Evolutionary conservation across 2,113 vertebrate species (phyloP).

Genomic region (Platysteira castanea): DNA sequence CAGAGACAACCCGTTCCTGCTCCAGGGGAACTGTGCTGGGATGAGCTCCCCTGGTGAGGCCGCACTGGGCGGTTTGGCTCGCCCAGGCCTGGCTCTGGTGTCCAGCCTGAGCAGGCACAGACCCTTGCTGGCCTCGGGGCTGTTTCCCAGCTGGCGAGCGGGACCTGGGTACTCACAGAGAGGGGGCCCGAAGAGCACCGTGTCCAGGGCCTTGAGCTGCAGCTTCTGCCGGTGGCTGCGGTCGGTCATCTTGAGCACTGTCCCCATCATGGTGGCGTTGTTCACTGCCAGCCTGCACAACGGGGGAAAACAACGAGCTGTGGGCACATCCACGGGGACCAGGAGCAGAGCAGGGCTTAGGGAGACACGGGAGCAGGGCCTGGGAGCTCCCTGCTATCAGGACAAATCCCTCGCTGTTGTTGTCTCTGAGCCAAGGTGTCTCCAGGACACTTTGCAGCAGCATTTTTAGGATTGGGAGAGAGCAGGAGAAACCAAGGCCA

Average conservation of each 20-base stretch:
- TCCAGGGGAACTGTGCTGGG: not conserved
- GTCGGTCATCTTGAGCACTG: slow-evolving; percentile 91
- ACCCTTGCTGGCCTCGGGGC: not conserved
- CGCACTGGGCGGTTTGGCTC: fast-evolving
- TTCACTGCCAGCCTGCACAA: slow-evolving; percentile 86
- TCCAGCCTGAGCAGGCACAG: fast-evolving
- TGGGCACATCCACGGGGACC: fast-evolving
- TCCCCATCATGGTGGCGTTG: slow-evolving; percentile 86
- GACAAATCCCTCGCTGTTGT: fast-evolving
- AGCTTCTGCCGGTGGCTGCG: slow-evolving; percentile 94
- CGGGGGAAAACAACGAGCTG: fast-evolving
- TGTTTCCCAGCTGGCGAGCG: fast-evolving
- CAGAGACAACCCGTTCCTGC: not conserved
- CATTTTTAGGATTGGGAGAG: fast-evolving
- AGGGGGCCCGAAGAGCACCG: slow-evolving; percentile 92
- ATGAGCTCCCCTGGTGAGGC: fast-evolving
- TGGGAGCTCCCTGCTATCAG: not conserved
- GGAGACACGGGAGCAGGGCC: not conserved
- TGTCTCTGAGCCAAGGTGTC: fast-evolving
- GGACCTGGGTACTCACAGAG: slow-evolving; percentile 74
- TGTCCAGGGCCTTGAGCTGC: slow-evolving; percentile 93
- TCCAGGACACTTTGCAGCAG: not conserved
- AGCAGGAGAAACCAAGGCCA: not conserved
- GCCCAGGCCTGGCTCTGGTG: not conserved
- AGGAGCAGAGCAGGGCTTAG: fast-evolving